Base-by-base conservation (phyloP, 2,888 invertebrate species). In the Sacculina carcini region DNA sequence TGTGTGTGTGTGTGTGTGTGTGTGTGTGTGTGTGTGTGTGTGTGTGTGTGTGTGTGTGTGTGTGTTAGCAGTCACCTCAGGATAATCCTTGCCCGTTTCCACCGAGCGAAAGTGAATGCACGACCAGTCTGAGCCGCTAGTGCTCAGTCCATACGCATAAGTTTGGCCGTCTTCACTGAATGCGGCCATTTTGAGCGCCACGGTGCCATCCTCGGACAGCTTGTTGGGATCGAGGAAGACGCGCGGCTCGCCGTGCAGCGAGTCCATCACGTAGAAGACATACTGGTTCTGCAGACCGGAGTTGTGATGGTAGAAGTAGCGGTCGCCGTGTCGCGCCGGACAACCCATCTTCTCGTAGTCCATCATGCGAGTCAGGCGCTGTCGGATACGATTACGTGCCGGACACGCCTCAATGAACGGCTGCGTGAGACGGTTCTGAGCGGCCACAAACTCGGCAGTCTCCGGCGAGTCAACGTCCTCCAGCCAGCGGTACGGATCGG, bases 201-300 rank as follows among this genome's bases (percentile, higher is more conserved):
- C 71, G 2, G 87, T 87, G 38, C 89, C 90, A 69, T 98, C 96
- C 10, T 78, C 76, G 0, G 92, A 89, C 48, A 94, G 67, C 2
- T 71, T 71, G 69, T 98, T 98, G 0, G 94, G 92, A 68, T 98
- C 92, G n/a, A 98, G 69, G 67, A 98, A 94, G 29, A 90, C 77
- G 53, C 71, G 71, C 10, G 81, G 74, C 62, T 87, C 80, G 26
- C 74, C 75, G 23, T 78, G 73, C 56, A 89, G 63, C 2, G 74
- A 70, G 59, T 84, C 78, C 71, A 86, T 85, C 28, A 85, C 78
- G 68, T 86, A 94, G 57, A 90, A 67, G 12, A 94, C 90, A 68
- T 89, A 82, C 66, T 98, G 96, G 67, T 98, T 94, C 68, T 98
- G 96, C 52, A 98, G 71, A 2, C 96, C 96, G 32, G 83, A 78